Base-by-base conservation (phyloP, 2,113 vertebrate species). In the Elephas maximus region DNA sequence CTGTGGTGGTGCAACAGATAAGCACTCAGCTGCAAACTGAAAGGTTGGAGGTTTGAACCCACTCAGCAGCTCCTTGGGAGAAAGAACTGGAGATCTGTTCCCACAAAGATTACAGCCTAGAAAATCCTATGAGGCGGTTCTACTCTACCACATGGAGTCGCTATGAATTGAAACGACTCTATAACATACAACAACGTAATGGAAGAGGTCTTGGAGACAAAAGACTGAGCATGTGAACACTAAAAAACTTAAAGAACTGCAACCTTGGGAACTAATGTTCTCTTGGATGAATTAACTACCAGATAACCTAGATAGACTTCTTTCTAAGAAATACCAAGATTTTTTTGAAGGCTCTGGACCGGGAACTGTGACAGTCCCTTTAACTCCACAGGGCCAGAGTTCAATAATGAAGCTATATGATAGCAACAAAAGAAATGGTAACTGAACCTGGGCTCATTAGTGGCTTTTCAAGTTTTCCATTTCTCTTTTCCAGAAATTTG, bases 271-370 rank as follows among this genome's bases (percentile, higher is more conserved):
- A 8, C 6, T 91, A 63, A 88, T 30, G 9, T 84, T 84, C 26
- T 91, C 79, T 78, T 48, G 24, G 48, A 62, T 67, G 15, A 89
- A 44, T 67, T 76, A 95, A 93, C 74, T 73, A 74, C 37, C 86
- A 93, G 10, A 73, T 33, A 30, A 80, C 11, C 26, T n/a, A 78
- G 7, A 24, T 4, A 84, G 78, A 0, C 24, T 65, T 78, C 48
- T 92, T 62, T 80, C 4, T 30, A 76, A 65, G 53, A 92, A 88
- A 89, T 51, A n/a, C 17, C 44, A 73, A 76, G 57, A 74, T 51
- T 65, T 65, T 37, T 37, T 37, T 37, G 37, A 37, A 37, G 37
- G 37, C 37, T 37, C 37, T 37, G 37, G 37, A 37, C 37, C 37
- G 62, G 37, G 30, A 89, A 84, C 0, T 1, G 10, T 74, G 30